Base-by-base conservation (phyloP, 1,140 invertebrate genomes). In the Tetraneura akinire region DNA sequence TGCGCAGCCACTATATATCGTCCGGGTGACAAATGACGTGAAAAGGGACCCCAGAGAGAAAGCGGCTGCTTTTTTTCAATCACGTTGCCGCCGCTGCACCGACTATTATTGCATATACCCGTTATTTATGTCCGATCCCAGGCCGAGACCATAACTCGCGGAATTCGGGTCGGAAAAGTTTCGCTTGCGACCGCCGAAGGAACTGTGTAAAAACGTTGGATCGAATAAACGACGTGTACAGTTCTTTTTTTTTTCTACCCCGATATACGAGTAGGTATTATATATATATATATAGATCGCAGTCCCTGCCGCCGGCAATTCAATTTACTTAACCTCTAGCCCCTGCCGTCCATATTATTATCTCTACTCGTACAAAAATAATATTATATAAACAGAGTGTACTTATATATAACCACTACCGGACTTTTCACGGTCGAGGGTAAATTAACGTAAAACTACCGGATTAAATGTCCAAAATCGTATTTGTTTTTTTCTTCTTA, bases 51-150 rank as follows among this genome's bases (percentile, higher is more conserved):
- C 55, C 45, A 55, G 53, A 62, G 45, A 78, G 60, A 62, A 60
- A 78, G 62, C 74, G 37, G 49, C 71, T 76, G 71, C n/a, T 78
- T 78, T 78, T 76, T 78, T 78, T 78, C 74, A 78, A 78, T 78
- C 71, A 55, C 74, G 53, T 55, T 32, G 32, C 37, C n/a, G 21
- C 45, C 29, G 16, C 32, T 23, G 53, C 73, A 42, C 51, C n/a
- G 18, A 32, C 73, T 57, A 76, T 76, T 76, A 76, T 76, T 76
- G 55, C 74, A 78, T 62, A 62, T 8, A n/a, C 74, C 74, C 74
- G 53, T 78, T 78, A 78, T 78, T 78, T 60, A 60, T 74, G 55
- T 60, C 74, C 37, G 55, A 62, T 42, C 32, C 55, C 53, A 21
- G 53, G 53, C 23, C 21, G 29, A 57, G 49, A 42, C 49, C 29